Evolutionary conservation across 1,140 invertebrate species (phyloP).

Genomic region (Drosophila ohnishii): DNA sequence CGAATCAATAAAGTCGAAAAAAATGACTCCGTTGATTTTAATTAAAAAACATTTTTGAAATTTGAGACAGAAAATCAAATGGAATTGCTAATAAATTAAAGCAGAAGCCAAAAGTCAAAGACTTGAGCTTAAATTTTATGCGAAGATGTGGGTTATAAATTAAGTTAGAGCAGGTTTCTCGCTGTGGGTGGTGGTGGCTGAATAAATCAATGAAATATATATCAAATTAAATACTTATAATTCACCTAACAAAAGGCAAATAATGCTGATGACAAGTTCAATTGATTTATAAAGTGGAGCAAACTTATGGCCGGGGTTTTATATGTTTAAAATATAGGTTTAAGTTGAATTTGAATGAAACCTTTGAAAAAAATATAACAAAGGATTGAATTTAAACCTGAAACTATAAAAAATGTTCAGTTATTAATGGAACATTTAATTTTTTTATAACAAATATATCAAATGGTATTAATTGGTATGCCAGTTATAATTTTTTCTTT

Average conservation of each 20-base stretch:
- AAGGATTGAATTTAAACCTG: too few relatives aligned
- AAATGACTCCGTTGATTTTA: conserved; percentile 6
- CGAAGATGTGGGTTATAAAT: conserved; percentile 23
- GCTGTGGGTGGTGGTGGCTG: conserved; percentile 11
- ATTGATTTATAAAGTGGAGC: conserved; percentile 62
- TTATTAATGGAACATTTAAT: not conserved
- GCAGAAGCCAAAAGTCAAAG: conserved; percentile 10
- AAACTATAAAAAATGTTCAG: not conserved
- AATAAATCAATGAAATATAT: conserved; percentile 51
- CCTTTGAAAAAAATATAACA: too few relatives aligned
- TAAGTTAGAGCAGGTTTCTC: conserved; percentile 15
- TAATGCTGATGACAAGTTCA: conserved; percentile 58
- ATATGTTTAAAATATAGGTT: not conserved
- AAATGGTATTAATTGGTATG: not conserved
- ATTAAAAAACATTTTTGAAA: conserved; percentile 23
- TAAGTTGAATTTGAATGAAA: too few relatives aligned
- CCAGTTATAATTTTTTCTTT: not conserved
- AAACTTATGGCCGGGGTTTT: conserved; percentile 27
- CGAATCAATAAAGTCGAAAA: conserved; percentile 8
- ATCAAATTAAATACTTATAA: conserved; percentile 61
- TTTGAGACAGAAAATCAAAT: conserved; percentile 26
- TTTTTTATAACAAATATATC: not conserved
- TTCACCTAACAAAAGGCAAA: conserved; percentile 27
- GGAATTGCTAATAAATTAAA: conserved; percentile 28
- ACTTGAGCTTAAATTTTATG: conserved; percentile 17